Evolutionary conservation across 2,888 invertebrate species (phyloP), one percentile per base, ranked within the genome.

Genomic region (Diplolepis rosae): DNA sequence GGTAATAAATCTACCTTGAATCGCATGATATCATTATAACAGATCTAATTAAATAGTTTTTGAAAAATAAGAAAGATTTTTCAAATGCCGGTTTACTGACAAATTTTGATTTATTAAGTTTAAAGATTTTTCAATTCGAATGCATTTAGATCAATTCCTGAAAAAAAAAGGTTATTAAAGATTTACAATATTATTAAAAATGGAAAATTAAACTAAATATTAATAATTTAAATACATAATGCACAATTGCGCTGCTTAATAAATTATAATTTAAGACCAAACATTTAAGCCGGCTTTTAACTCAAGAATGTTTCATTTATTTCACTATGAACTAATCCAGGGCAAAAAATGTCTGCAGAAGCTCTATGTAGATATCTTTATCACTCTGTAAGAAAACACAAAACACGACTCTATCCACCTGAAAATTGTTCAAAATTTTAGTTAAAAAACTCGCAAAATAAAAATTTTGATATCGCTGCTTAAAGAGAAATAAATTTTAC

Each of bases 301-400:
- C 30, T 32, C 35, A 6, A 35, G 13, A 35, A 22, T 18, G 15
- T 32, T 22, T 11, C 35, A n/a, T n/a, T n/a, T n/a, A n/a, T n/a
- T 18, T 61, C 7, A 6, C 61, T 11, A 18, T 65, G n/a, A n/a
- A n/a, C 83, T 83, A 90, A 66, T 90, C 88, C 1, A 91, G 68
- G 1, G 94, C 94, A 85, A 96, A 96, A 87, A 94, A 95, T 79
- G 92, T 89, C 77, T 93, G 94, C 86, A 95, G 88, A 48, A 94
- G 85, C 1, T 92, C 91, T 82, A 94, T 92, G 85, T 96, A 96
- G 39, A 95, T 92, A 48, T 91, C 90, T 48, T 93, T 91, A 89
- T 97, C 96, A 28, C 91, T 88, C 1, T 92, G 91, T 83, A 95
- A 87, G 83, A 96, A 96, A 3, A 95, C 89, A 83, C 96, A 96